Conservation (phyloP, 2,888 invertebrate species). For the Dugesia japonica region DNA sequence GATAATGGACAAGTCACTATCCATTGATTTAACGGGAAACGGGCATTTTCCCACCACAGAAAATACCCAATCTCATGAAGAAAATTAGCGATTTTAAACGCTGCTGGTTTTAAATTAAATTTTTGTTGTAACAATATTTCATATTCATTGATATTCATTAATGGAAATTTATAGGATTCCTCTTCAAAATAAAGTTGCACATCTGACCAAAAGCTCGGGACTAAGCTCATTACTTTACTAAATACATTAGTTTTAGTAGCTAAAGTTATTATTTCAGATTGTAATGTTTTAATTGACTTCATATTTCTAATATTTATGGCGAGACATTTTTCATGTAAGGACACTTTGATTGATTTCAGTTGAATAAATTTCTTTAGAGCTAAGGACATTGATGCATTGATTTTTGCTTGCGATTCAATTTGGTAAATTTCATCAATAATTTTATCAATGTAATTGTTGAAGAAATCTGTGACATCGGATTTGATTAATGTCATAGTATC, state of each 20-base stretch:
- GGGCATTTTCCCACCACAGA: constrained; percentile 24
- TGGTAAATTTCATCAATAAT: constrained; percentile 40
- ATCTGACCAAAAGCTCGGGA: constrained; percentile 45
- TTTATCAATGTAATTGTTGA: constrained; percentile 35
- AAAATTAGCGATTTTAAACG: constrained; percentile 41
- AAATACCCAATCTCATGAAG: constrained; percentile 40
- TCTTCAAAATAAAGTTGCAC: constrained; percentile 43
- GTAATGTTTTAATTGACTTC: constrained; percentile 39
- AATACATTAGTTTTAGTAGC: constrained; percentile 39
- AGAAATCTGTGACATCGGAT: constrained; percentile 37
- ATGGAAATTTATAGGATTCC: constrained; percentile 40
- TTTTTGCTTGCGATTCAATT: constrained; percentile 41
- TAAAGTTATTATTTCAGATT: constrained; percentile 36
- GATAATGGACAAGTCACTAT: constrained; percentile 36
- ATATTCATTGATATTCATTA: constrained; percentile 40
- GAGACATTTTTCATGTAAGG: constrained; percentile 39
- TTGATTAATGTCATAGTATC: constrained; percentile 37
- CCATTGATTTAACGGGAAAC: background rate
- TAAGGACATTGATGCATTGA: constrained; percentile 42
- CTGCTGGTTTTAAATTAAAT: constrained; percentile 40
- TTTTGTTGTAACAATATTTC: constrained; percentile 38
- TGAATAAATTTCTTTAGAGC: constrained; percentile 41
- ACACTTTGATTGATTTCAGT: constrained; percentile 37
- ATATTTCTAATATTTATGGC: constrained; percentile 39
- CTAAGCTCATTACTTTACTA: constrained; percentile 40